Percentiles rank a stretch among this genome's conserved stretches.
Evolutionary conservation across 2,888 invertebrate genomes (phyloP).

Genomic region (Lepeophtheirus nordmannii): DNA sequence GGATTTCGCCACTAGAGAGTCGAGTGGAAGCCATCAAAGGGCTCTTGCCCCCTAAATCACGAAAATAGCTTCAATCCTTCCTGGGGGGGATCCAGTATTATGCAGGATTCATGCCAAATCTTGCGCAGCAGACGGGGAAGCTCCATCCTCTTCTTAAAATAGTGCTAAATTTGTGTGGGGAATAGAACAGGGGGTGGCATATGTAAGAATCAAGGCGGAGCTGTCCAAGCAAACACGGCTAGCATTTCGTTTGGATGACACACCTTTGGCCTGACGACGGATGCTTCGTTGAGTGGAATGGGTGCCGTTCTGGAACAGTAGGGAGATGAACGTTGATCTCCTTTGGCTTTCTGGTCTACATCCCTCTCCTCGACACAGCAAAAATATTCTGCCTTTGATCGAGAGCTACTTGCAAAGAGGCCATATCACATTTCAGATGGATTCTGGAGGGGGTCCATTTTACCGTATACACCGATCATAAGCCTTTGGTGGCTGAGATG

Average conservation of each 20-base stretch:
- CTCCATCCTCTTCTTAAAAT: too few relatives aligned
- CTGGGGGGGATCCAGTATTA: too few relatives aligned
- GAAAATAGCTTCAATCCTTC: too few relatives aligned
- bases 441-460: slow-evolving; percentile 1
- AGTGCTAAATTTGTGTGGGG: too few relatives aligned
- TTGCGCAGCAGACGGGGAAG: too few relatives aligned
- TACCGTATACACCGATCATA: slow-evolving; percentile 3
- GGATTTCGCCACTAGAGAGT: too few relatives aligned
- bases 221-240: neutral
- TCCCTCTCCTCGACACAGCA: neutral
- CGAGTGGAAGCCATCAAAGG: too few relatives aligned
- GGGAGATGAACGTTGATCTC: neutral
- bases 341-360: slow-evolving; percentile 3
- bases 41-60: too few relatives aligned
- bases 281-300: neutral
- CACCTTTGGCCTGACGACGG: neutral
- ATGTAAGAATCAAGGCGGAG: too few relatives aligned
- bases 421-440: neutral
- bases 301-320: neutral
- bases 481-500: neutral
- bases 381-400: slow-evolving; percentile 7
- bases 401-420: neutral
- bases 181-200: too few relatives aligned
- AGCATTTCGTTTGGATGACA: neutral
- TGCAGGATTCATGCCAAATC: too few relatives aligned